phyloP scores from a whole-genome alignment of 2,113 vertebrate genomes.

The Eira barbara region DNA sequence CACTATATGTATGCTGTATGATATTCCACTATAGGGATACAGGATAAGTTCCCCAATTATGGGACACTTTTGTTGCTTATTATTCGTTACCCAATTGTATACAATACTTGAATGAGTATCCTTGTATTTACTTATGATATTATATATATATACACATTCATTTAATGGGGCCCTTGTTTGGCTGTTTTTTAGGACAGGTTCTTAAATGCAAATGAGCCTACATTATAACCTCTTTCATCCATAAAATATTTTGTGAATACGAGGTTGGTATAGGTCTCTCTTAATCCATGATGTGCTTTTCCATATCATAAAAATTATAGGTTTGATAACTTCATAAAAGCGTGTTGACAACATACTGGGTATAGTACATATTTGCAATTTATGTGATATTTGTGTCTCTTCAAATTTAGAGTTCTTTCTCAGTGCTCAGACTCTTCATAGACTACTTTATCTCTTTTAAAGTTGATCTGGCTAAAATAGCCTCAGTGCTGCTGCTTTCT shows the following conservation, averaged over 20 bases:
- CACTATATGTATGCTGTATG: background rate
- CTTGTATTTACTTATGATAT: background rate
- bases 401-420: constrained; percentile 18
- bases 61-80: background rate
- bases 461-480: background rate
- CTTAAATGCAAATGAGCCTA: background rate
- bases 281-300: background rate
- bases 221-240: background rate
- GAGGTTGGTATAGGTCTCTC: background rate
- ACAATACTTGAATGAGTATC: background rate
- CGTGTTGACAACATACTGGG: background rate
- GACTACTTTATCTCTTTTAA: background rate
- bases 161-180: background rate
- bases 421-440: background rate
- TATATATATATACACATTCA: background rate
- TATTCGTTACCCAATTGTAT: background rate
- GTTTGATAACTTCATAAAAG: background rate
- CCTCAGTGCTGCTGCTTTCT: background rate
- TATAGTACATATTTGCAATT: background rate
- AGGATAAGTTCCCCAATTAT: background rate
- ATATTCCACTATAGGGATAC: background rate
- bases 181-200: background rate
- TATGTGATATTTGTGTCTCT: background rate
- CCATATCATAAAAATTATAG: background rate
- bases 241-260: constrained; percentile 35